Conservation (phyloP, 2,797 vertebrate species). For the Sebastolobus alascanus region DNA sequence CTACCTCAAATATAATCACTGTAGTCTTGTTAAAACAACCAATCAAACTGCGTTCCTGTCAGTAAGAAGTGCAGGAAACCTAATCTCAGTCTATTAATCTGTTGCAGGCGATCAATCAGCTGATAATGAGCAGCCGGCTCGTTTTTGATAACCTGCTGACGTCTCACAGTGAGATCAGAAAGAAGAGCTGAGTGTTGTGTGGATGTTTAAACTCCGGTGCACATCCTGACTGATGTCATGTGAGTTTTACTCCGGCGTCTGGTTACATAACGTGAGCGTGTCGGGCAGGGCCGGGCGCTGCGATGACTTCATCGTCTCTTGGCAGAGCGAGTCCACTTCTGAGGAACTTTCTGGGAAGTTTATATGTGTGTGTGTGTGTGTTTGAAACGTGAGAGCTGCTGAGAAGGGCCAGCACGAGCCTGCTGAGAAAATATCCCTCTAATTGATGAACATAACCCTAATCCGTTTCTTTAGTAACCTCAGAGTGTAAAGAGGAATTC, state of each 20-base stretch:
- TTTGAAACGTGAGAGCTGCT: slow-evolving; percentile 57
- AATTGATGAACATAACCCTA: slow-evolving; percentile 46
- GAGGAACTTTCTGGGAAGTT: slow-evolving; percentile 60
- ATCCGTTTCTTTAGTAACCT: slow-evolving; percentile 48
- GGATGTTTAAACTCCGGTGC: slow-evolving; percentile 36
- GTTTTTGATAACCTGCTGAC: slow-evolving; percentile 50
- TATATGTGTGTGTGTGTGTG: slow-evolving; percentile 23
- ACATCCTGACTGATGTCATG: slow-evolving; percentile 58
- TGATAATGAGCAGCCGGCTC: slow-evolving; percentile 26
- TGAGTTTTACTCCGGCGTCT: slow-evolving; percentile 33
- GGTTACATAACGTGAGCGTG: slow-evolving; percentile 66
- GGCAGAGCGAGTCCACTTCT: slow-evolving; percentile 48
- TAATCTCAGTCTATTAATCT: not conserved
- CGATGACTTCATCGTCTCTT: slow-evolving; percentile 64
- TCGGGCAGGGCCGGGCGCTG: slow-evolving; percentile 17
- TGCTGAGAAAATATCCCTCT: slow-evolving; percentile 35
- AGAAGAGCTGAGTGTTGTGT: slow-evolving; percentile 1
- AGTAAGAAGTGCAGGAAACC: not conserved
- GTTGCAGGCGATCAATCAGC: slow-evolving; percentile 18
- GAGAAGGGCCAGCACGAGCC: slow-evolving; percentile 16
- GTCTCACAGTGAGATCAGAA: slow-evolving; percentile 28
- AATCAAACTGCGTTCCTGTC: not conserved
- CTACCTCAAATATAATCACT: not conserved
- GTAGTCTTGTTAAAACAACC: slow-evolving; percentile 22
- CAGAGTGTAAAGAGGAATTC: slow-evolving; percentile 26